Conservation (phyloP, 2,888 invertebrate genomes). For the Tenthredo distinguenda region DNA sequence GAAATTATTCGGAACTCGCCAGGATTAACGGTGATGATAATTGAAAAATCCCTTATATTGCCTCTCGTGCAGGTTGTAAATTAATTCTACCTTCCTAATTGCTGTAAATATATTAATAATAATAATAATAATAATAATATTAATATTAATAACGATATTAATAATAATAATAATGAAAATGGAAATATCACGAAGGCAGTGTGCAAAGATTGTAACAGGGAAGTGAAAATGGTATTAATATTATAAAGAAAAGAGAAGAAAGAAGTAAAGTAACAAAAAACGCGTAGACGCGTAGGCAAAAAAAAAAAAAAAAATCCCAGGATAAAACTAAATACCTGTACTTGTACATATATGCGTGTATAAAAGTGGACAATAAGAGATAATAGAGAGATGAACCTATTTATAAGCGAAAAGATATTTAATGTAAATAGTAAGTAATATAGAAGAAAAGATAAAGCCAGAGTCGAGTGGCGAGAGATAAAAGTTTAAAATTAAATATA, state of each 20-base stretch:
- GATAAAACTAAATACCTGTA: slow-evolving; percentile 13
- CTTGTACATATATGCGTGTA: slow-evolving; percentile 61
- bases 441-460: not conserved
- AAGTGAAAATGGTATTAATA: slow-evolving; percentile 14
- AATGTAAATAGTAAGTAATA: slow-evolving; percentile 72
- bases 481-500: slow-evolving; percentile 61
- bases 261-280: not conserved
- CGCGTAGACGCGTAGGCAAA: slow-evolving; percentile 38
- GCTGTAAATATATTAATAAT: not conserved
- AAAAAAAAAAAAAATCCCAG: not conserved
- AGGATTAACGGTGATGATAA: slow-evolving; percentile 34
- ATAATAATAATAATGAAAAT: not conserved
- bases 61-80: not conserved
- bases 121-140: not conserved
- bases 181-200: slow-evolving; percentile 24
- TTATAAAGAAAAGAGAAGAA: not conserved
- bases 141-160: not conserved
- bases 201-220: not conserved
- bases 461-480: slow-evolving; percentile 64
- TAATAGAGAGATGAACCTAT: slow-evolving; percentile 55
- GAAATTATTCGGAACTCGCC: not conserved
- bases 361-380: slow-evolving; percentile 43
- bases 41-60: not conserved
- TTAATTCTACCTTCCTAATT: not conserved
- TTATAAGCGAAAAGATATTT: slow-evolving; percentile 64